Evolutionary conservation across 2,113 vertebrate genomes (phyloP), one percentile per base, ranked within the genome.

Genomic region (Beaufortia kweichowensis): DNA sequence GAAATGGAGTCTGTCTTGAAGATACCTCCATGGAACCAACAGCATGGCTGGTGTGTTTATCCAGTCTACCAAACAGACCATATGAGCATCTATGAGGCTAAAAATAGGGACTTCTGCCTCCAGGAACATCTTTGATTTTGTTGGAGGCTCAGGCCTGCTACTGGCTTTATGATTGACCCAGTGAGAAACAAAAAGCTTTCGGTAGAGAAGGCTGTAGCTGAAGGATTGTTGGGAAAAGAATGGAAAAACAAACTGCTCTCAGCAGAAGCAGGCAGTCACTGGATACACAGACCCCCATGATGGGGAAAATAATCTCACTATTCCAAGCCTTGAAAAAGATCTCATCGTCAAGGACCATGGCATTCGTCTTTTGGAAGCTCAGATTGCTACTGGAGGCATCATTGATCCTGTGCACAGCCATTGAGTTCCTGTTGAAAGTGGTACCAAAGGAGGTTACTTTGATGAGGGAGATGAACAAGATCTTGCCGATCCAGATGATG

Each of bases 401-500:
- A 46, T 46, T 46, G 43, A 46, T 46, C 92, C 93, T 0, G 66
- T 92, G 0, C 0, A 92, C 79, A 94, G 92, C 81, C 92, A 92
- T 78, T 86, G 92, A 66, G 82, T 94, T 4, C 94, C 94, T 0
- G 92, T 94, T 26, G 90, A n/a, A 93, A 6, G 92, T 91, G 63
- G 55, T 95, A 94, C 76, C 56, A 80, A 35, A 88, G n/a, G 90
- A 0, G 93, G 93, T 17, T 94, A 93, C 84, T 94, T 95, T 0
- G 90, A 94, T 84, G 89, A 91, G 43, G n/a, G 43, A 46, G 43
- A 46, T 46, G 43, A 46, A 46, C 43, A 46, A 15, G 14, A 46
- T 46, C 15, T 46, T 14, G 14, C 43, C 15, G 43, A 46, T 46
- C 3, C 43, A 46, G 43, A 46, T 46, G 43, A 46, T 46, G 43